phyloP scores from a whole-genome alignment of 2,113 vertebrate species.

The Labeo catla region DNA sequence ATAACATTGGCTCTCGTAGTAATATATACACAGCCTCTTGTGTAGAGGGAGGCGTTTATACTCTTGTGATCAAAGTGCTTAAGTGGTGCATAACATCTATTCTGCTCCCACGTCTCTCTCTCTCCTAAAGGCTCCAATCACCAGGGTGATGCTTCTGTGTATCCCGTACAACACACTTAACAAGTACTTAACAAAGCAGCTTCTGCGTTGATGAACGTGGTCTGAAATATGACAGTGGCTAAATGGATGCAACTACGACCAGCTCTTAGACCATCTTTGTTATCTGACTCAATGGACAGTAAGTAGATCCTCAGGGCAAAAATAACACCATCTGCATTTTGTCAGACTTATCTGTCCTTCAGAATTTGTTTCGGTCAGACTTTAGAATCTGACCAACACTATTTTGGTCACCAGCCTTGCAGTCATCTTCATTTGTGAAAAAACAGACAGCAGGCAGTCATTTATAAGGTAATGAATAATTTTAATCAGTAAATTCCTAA shows the following conservation, averaged over 20 bases:
- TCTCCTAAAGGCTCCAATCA: slow-evolving; percentile 54
- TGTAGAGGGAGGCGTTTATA: slow-evolving; percentile 48
- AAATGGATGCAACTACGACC: slow-evolving; percentile 66
- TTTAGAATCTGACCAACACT: slow-evolving; percentile 18
- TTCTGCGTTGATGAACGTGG: neutral
- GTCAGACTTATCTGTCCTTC: slow-evolving; percentile 78
- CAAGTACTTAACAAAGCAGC: slow-evolving; percentile 66
- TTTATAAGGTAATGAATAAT: neutral
- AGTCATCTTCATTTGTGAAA: neutral
- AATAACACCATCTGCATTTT: slow-evolving; percentile 77
- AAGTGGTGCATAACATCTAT: slow-evolving; percentile 61
- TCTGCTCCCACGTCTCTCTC: slow-evolving; percentile 33
- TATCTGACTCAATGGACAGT: slow-evolving; percentile 75
- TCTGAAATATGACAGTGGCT: slow-evolving; percentile 39
- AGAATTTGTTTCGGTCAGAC: slow-evolving; percentile 42
- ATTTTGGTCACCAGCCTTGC: neutral
- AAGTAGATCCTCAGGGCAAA: slow-evolving; percentile 78
- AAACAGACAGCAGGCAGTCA: neutral
- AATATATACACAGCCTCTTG: slow-evolving; percentile 58
- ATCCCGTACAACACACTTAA: slow-evolving; percentile 72
- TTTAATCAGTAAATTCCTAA: neutral
- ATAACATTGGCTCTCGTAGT: slow-evolving; percentile 56
- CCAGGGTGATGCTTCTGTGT: slow-evolving; percentile 66
- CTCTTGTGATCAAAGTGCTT: slow-evolving; percentile 60
- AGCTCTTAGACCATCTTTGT: slow-evolving; percentile 70